Conservation (phyloP, 2,888 invertebrate genomes). For the Pandemis cinnamomeana region DNA sequence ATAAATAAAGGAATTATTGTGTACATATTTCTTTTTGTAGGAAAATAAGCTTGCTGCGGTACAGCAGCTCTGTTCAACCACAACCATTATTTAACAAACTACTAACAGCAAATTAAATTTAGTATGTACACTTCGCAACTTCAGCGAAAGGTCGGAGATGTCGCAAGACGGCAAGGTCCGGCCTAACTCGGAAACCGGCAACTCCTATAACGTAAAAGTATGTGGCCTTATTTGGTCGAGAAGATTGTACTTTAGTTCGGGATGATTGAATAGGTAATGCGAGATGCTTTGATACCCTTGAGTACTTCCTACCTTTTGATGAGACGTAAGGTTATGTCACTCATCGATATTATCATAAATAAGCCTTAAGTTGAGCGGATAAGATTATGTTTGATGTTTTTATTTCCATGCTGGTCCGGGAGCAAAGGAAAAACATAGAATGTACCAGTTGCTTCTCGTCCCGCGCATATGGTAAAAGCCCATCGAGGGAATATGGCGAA, state of each 20-base stretch:
- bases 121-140: conserved; percentile 14
- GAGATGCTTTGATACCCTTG: conserved; percentile 17
- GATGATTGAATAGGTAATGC: conserved; percentile 10
- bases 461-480: too few species aligned
- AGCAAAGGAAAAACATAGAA: too few species aligned
- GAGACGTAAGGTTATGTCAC: background rate
- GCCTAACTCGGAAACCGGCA: conserved; percentile 41
- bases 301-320: background rate
- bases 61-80: background rate
- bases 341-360: too few species aligned
- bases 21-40: too few species aligned
- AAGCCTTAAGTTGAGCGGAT: too few species aligned
- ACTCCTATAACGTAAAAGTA: conserved; percentile 34
- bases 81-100: background rate
- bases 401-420: too few species aligned
- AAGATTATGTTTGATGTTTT: too few species aligned
- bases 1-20: too few species aligned
- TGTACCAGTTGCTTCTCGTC: too few species aligned
- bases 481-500: too few species aligned
- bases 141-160: conserved; percentile 43
- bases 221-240: conserved; percentile 23
- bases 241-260: conserved; percentile 30
- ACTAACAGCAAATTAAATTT: background rate
- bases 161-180: conserved; percentile 40
- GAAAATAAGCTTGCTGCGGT: background rate